Conservation (phyloP, 2,888 invertebrate species). For the Isoperla grammatica region DNA sequence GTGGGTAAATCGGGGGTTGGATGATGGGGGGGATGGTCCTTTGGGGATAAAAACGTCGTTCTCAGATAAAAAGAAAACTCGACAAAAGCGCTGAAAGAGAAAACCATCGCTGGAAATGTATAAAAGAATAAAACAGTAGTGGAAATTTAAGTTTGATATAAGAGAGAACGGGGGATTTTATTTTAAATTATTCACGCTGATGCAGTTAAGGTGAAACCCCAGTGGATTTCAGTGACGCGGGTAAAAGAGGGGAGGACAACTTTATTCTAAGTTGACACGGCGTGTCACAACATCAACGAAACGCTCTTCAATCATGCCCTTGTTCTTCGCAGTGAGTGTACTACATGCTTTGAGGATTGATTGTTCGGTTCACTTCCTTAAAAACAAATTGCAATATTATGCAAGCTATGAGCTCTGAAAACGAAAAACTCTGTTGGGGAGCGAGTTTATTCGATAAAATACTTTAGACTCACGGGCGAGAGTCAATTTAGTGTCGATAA, state of each 20-base stretch:
- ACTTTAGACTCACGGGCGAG: constrained; percentile 21
- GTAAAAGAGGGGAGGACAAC: constrained; percentile 14
- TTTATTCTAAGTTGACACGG: constrained; percentile 8
- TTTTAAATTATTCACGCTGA: constrained; percentile 20
- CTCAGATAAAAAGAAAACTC: constrained; percentile 22
- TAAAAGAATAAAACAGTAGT: constrained; percentile 20
- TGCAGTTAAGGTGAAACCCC: constrained; percentile 20
- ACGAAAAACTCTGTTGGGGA: constrained; percentile 17
- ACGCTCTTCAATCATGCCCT: constrained; percentile 11
- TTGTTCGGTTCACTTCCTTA: too few species aligned
- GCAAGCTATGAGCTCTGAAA: constrained; percentile 25
- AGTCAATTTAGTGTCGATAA: constrained; percentile 30
- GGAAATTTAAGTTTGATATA: constrained; percentile 15
- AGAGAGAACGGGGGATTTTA: constrained; percentile 8
- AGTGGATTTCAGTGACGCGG: constrained; percentile 7
- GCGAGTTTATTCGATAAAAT: constrained; percentile 29
- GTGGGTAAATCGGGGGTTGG: constrained; percentile 26
- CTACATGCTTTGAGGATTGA: too few species aligned
- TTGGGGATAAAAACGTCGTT: constrained; percentile 19
- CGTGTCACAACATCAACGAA: constrained; percentile 10
- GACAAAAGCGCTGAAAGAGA: constrained; percentile 19
- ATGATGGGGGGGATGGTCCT: constrained; percentile 18
- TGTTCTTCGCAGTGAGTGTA: too few species aligned
- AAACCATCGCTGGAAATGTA: constrained; percentile 9
- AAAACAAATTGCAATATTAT: constrained; percentile 31